Conservation (phyloP, 1,140 invertebrate genomes). For the Scaptomyza montana region DNA sequence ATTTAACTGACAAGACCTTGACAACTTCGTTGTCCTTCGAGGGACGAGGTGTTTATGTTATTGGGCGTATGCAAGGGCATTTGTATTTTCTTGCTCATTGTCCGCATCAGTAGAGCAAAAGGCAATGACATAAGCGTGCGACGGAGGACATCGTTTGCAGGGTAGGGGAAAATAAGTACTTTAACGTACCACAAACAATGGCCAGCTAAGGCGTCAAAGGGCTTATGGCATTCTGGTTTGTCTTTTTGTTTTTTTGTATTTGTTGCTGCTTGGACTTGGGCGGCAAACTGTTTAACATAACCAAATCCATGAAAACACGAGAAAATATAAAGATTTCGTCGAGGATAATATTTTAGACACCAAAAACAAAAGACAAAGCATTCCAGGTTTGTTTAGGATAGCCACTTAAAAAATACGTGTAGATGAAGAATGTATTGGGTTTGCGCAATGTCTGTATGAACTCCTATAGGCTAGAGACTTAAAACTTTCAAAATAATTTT, state of each 20-base stretch:
- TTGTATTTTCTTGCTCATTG: constrained; percentile 74
- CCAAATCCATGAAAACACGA: constrained; percentile 24
- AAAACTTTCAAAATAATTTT: too few relatives aligned
- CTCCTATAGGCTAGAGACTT: too few relatives aligned
- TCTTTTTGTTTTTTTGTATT: constrained; percentile 1
- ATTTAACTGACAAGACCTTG: constrained; percentile 79
- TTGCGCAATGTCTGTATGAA: too few relatives aligned
- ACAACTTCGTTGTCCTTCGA: constrained; percentile 53
- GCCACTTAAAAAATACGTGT: background rate
- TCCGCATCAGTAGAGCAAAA: constrained; percentile 74
- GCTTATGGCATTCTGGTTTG: constrained; percentile 80
- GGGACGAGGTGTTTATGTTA: constrained; percentile 16
- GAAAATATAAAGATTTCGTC: background rate
- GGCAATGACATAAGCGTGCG: constrained; percentile 38
- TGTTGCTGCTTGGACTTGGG: constrained; percentile 30
- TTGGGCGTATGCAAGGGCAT: constrained; percentile 13
- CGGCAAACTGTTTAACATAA: constrained; percentile 20
- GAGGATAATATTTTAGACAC: constrained; percentile 11
- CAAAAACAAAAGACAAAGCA: constrained; percentile 63
- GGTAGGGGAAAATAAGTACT: constrained; percentile 20
- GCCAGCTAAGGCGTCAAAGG: constrained; percentile 57
- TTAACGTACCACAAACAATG: constrained; percentile 22
- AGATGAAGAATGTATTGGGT: too few relatives aligned
- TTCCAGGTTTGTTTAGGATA: constrained; percentile 28
- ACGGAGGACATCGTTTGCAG: background rate